Percentiles rank a stretch among this genome's conserved stretches.
phyloP scores from a whole-genome alignment of 2,797 vertebrate species.

The Odontamblyopus rebecca region DNA sequence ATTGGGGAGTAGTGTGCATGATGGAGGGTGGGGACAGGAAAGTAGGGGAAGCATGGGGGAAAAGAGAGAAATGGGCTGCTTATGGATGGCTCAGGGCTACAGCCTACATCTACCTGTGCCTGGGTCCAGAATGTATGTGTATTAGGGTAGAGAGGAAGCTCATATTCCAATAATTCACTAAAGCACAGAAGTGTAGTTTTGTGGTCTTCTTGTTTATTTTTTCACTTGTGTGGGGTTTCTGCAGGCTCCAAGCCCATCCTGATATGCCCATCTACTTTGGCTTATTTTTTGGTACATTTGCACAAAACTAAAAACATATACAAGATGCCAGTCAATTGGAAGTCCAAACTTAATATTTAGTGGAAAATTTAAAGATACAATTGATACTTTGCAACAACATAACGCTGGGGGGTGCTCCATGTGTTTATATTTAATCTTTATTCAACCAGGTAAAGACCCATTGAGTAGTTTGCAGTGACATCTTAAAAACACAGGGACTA shows the following conservation, averaged over 20 bases:
- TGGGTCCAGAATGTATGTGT: conserved; percentile 68
- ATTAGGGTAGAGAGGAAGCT: conserved; percentile 31
- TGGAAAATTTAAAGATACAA: background rate
- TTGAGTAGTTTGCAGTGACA: too few species aligned
- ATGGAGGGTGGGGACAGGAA: conserved; percentile 44
- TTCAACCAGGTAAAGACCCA: too few species aligned
- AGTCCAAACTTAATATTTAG: background rate
- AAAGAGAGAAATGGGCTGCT: conserved; percentile 52
- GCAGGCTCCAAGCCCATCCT: background rate
- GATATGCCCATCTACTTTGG: background rate
- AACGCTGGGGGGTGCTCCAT: too few species aligned
- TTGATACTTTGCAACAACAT: too few species aligned
- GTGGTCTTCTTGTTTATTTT: background rate
- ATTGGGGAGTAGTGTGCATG: conserved; percentile 43
- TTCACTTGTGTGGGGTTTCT: background rate
- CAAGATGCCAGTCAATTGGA: background rate
- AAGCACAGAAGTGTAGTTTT: background rate
- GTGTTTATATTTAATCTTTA: too few species aligned
- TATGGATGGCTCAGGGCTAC: conserved; percentile 62
- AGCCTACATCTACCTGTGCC: conserved; percentile 57
- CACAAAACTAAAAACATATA: background rate
- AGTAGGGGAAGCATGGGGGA: conserved; percentile 44
- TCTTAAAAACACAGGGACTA: too few species aligned
- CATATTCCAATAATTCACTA: background rate
- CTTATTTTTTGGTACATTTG: background rate